These are phyloP conservation scores for Enhydra lutris DNA, from an alignment of 2,113 vertebrate genomes.

Conservation along the genomic window DNA sequence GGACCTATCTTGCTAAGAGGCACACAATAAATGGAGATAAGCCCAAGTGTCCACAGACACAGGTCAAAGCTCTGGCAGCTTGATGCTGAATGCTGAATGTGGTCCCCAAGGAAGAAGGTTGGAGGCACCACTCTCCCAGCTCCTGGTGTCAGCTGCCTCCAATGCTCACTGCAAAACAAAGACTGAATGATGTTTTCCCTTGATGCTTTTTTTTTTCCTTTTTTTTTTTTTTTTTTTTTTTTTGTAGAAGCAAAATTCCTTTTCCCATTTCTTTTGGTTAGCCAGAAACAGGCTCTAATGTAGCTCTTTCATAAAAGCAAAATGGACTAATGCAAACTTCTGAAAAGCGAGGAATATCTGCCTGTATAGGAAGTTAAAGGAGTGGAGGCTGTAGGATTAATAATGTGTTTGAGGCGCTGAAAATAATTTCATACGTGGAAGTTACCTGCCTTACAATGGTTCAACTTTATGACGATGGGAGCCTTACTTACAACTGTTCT, in stretches of 20 bases:
- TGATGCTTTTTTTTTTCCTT: background rate
- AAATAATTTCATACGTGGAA: background rate
- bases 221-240: background rate
- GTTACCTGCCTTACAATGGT: background rate
- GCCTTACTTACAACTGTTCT: too few relatives aligned
- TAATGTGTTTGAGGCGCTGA: background rate
- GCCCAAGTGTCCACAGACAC: background rate
- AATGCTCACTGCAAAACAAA: background rate
- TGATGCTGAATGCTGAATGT: background rate
- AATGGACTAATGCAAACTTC: background rate
- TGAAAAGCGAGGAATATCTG: background rate
- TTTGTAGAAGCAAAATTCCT: background rate
- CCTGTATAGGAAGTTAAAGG: background rate
- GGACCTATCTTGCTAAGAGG: background rate
- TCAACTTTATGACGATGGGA: background rate
- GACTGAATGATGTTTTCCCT: background rate
- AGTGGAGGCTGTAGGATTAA: background rate
- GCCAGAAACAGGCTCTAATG: background rate
- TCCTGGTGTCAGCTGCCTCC: background rate
- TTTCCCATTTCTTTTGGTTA: background rate
- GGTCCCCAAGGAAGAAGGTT: background rate
- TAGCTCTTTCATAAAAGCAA: background rate
- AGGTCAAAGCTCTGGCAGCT: background rate
- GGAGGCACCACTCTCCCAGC: accelerated
- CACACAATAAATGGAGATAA: background rate